Conservation (phyloP, 2,888 invertebrate species). For the Drosophila longiperda region DNA sequence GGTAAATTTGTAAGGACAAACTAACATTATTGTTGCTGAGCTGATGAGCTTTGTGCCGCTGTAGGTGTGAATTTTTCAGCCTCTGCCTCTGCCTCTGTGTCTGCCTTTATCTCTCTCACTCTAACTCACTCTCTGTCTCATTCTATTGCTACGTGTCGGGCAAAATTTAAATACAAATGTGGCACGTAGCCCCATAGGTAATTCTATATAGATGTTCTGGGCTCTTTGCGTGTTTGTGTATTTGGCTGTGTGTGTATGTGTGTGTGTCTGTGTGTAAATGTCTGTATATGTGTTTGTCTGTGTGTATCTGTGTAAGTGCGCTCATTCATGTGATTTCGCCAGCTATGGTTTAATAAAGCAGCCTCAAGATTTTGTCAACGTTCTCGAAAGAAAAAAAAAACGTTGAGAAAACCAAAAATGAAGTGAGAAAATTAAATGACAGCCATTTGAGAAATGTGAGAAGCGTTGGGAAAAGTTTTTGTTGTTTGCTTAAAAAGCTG, state of each 20-base stretch:
- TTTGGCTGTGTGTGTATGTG: neutral
- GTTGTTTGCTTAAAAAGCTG: neutral
- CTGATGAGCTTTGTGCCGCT: slow-evolving; percentile 30
- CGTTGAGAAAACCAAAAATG: slow-evolving; percentile 7
- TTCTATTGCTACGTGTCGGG: slow-evolving; percentile 15
- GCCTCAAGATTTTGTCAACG: slow-evolving; percentile 59
- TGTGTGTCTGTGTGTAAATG: neutral
- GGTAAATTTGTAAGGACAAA: slow-evolving; percentile 47
- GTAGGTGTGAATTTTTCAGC: slow-evolving; percentile 25
- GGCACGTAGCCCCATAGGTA: slow-evolving; percentile 71
- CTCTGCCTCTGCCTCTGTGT: neutral
- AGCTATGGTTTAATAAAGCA: slow-evolving; percentile 78
- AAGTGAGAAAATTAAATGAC: slow-evolving; percentile 45
- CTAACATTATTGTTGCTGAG: slow-evolving; percentile 47
- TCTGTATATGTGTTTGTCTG: neutral
- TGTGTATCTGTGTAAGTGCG: slow-evolving; percentile 44
- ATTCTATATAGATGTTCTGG: slow-evolving; percentile 35
- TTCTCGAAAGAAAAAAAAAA: slow-evolving; percentile 14
- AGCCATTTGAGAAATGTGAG: slow-evolving; percentile 49
- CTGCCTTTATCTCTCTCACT: slow-evolving; percentile 5
- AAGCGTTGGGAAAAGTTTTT: neutral
- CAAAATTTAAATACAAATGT: slow-evolving; percentile 80
- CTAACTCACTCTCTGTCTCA: slow-evolving; percentile 8
- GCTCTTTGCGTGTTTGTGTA: slow-evolving; percentile 10
- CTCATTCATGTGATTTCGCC: slow-evolving; percentile 72